A percentile compares a stretch with the other conserved stretches of the same genome.
These are phyloP conservation scores for Marmota monax DNA, from an alignment of 2,113 vertebrate genomes.

Conservation along the genomic window DNA sequence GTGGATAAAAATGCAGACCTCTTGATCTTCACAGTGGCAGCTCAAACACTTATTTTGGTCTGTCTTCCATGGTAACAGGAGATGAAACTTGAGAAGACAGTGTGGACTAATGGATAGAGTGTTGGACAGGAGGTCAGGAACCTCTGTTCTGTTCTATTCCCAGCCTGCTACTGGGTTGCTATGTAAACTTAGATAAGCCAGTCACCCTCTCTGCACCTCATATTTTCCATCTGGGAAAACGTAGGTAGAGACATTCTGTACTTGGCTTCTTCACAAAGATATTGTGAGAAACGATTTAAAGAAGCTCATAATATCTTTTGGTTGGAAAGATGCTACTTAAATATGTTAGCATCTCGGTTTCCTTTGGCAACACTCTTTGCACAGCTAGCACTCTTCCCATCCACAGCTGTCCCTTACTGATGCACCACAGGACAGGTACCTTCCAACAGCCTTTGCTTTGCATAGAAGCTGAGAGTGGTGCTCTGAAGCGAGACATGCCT, in stretches of 20 bases:
- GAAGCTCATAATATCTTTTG: conserved; percentile 2
- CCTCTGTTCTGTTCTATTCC: conserved; percentile 69
- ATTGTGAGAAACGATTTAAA: conserved; percentile 26
- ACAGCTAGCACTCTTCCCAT: neutral
- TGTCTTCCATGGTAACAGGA: conserved; percentile 44
- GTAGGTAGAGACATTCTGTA: conserved; percentile 67
- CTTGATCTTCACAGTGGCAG: conserved; percentile 25
- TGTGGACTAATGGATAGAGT: conserved; percentile 49
- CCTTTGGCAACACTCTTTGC: neutral
- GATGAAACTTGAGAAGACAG: conserved; percentile 69
- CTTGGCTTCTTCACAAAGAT: conserved; percentile 28
- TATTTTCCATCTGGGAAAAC: conserved; percentile 68
- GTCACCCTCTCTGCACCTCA: conserved; percentile 38
- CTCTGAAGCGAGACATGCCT: neutral
- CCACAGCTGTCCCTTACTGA: neutral
- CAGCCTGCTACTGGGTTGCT: conserved; percentile 68
- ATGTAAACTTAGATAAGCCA: conserved; percentile 70
- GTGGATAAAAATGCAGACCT: conserved; percentile 31
- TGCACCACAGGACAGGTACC: neutral
- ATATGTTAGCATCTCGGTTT: neutral
- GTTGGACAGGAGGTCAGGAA: conserved; percentile 56
- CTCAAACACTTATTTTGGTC: conserved; percentile 66
- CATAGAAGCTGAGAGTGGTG: neutral
- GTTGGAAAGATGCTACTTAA: neutral
- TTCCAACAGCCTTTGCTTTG: neutral